Evolutionary conservation across 2,797 vertebrate genomes (phyloP).

Genomic region (Cossypha polioptera): DNA sequence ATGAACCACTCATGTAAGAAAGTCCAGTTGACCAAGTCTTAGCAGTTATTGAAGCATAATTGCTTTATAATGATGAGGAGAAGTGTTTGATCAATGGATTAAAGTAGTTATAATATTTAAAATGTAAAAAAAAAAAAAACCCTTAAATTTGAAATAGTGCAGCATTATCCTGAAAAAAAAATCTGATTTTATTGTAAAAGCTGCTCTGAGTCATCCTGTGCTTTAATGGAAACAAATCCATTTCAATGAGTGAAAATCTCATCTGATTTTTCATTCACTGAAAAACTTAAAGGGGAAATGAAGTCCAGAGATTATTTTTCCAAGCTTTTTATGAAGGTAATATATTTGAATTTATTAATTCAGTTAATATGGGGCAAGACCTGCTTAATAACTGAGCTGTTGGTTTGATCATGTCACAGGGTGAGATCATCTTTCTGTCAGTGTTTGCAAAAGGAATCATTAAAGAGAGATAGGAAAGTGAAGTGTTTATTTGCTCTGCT

Average conservation of each 20-base stretch:
- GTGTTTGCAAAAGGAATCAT: background rate
- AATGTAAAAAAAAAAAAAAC: background rate
- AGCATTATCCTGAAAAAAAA: background rate
- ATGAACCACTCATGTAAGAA: background rate
- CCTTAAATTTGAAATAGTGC: background rate
- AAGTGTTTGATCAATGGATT: background rate
- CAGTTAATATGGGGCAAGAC: background rate
- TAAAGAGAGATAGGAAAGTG: background rate
- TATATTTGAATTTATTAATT: background rate
- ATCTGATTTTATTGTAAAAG: background rate
- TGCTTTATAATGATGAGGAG: background rate
- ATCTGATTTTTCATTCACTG: background rate
- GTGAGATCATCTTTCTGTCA: background rate
- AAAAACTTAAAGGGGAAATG: background rate
- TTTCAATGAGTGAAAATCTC: background rate
- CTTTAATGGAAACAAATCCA: background rate
- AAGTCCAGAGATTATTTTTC: background rate
- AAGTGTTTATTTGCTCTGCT: slow-evolving; percentile 39
- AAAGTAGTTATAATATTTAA: background rate
- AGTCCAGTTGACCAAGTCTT: background rate
- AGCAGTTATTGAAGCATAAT: background rate
- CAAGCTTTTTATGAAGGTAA: background rate
- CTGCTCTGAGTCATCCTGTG: background rate
- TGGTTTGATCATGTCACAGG: background rate
- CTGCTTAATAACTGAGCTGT: background rate